Conservation (phyloP, 2,797 vertebrate species). For the Tarsius wallacei region DNA sequence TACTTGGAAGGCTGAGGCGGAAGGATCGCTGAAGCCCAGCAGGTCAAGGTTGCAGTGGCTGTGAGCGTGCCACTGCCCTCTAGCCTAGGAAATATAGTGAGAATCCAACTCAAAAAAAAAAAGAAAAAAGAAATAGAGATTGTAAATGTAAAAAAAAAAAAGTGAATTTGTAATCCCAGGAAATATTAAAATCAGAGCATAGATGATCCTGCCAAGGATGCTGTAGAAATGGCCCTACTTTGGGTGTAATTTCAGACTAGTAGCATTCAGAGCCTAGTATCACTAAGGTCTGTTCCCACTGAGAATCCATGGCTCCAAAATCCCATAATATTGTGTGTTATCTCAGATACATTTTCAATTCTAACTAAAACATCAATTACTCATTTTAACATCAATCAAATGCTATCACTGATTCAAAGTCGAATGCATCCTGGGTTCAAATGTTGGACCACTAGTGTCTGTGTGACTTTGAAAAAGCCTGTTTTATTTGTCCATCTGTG, state of each 20-base stretch:
- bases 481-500: neutral
- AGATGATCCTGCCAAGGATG: neutral
- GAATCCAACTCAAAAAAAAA: neutral
- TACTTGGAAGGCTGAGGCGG: neutral
- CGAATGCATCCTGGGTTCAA: neutral
- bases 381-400: conserved; percentile 58
- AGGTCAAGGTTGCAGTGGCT: neutral
- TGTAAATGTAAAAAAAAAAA: conserved; percentile 22
- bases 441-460: neutral
- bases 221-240: neutral
- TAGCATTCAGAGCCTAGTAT: neutral
- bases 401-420: neutral
- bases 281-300: neutral
- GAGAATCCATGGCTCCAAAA: neutral
- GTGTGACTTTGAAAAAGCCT: neutral
- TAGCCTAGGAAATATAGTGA: neutral
- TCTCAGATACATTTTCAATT: conserved; percentile 28
- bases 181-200: neutral
- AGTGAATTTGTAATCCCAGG: conserved; percentile 41
- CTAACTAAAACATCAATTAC: conserved; percentile 58
- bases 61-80: neutral
- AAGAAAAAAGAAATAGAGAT: neutral
- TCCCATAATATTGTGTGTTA: neutral
- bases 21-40: neutral
- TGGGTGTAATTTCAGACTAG: neutral